A percentile compares a stretch with the other conserved stretches of the same genome.
Evolutionary conservation across 2,888 invertebrate species (phyloP).

Genomic region (Epistrophe grossulariae): DNA sequence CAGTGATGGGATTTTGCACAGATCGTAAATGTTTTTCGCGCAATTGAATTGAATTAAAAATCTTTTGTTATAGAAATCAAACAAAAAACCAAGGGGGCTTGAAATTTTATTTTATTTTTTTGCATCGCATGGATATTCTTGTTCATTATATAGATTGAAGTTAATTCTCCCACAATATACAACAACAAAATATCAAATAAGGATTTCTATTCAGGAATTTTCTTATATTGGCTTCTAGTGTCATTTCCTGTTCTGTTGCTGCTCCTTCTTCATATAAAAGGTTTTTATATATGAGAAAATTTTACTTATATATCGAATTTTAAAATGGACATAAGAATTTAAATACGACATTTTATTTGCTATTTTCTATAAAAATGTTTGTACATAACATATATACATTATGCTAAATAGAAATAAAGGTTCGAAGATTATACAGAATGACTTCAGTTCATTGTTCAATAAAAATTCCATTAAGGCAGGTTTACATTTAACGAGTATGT

Average conservation of each 20-base stretch:
- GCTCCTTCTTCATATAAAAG: neutral
- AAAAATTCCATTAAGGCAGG: conserved; percentile 55
- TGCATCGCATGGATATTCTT: conserved; percentile 35
- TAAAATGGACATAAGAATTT: conserved; percentile 66
- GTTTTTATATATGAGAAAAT: neutral
- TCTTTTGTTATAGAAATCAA: conserved; percentile 44
- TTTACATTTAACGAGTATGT: neutral
- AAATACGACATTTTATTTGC: conserved; percentile 40
- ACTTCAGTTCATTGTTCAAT: conserved; percentile 53
- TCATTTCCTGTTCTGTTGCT: conserved; percentile 23
- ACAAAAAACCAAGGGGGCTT: neutral
- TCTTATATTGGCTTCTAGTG: conserved; percentile 60
- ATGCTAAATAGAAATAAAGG: conserved; percentile 1
- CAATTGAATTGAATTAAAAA: conserved; percentile 74
- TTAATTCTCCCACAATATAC: conserved; percentile 46
- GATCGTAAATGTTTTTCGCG: conserved; percentile 74
- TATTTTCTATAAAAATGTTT: neutral
- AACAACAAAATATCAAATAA: neutral
- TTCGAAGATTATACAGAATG: neutral
- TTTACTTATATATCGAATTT: conserved; percentile 57
- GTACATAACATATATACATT: no score
- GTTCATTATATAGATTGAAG: conserved; percentile 51
- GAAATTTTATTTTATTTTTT: conserved; percentile 7
- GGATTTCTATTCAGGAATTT: conserved; percentile 43
- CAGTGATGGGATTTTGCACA: conserved; percentile 44